A percentile compares a stretch with the other conserved stretches of the same genome.
phyloP scores from a whole-genome alignment of 1,140 invertebrate genomes.

The Stegodyphus mimosarum region DNA sequence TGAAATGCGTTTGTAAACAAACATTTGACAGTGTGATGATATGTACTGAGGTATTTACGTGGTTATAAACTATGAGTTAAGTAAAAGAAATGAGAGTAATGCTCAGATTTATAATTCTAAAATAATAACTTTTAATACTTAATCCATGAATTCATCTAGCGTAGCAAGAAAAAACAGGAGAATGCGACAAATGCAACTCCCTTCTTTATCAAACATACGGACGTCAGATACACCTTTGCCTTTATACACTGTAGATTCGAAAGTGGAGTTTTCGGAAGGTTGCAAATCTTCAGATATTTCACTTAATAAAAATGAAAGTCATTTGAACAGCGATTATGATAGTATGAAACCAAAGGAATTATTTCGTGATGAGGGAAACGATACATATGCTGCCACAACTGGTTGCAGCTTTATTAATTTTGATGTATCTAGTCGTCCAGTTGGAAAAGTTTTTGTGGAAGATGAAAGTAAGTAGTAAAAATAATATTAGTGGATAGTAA shows the following conservation, averaged over 20 bases:
- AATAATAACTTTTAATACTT: neutral
- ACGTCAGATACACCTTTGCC: neutral
- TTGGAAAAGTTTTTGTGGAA: constrained; percentile 44
- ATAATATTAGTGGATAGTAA: too few relatives aligned
- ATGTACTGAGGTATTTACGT: too few relatives aligned
- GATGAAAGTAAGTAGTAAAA: constrained; percentile 33
- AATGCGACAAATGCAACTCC: constrained; percentile 9
- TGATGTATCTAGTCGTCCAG: constrained; percentile 35
- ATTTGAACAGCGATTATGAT: neutral
- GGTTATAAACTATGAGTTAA: too few relatives aligned
- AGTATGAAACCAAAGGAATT: neutral
- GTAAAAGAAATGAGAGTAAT: too few relatives aligned
- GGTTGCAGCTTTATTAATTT: constrained; percentile 38
- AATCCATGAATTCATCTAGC: constrained; percentile 43
- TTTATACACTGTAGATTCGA: neutral
- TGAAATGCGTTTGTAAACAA: too few relatives aligned
- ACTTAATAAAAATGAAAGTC: neutral
- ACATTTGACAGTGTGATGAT: too few relatives aligned
- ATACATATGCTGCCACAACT: neutral
- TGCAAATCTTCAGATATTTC: neutral
- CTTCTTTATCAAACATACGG: neutral
- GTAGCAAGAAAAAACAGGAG: constrained; percentile 44
- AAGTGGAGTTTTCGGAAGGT: neutral
- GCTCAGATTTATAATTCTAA: too few relatives aligned
- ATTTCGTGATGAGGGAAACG: neutral